A percentile compares a stretch with the other conserved stretches of the same genome.
Conservation (phyloP, 1,140 invertebrate genomes). For the Cydia fagiglandana region DNA sequence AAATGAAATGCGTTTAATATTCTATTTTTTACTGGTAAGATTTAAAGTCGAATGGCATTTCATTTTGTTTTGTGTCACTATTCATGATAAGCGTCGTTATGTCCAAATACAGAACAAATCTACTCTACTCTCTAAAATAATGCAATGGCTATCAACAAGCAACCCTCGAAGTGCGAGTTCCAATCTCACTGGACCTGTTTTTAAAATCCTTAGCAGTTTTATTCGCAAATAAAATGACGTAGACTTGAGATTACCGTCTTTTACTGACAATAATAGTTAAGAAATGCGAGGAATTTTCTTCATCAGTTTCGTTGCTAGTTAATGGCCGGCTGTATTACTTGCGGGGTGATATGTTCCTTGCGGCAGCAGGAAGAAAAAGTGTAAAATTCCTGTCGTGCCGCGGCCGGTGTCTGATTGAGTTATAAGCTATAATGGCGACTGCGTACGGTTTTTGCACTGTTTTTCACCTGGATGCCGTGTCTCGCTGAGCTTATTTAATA, state of each 20-base stretch:
- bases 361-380: conserved; percentile 66
- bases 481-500: conserved; percentile 54
- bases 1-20: no score
- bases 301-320: conserved; percentile 46
- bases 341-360: conserved; percentile 56
- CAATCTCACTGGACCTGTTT: not conserved
- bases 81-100: no score
- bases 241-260: not conserved
- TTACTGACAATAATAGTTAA: not conserved
- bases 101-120: no score
- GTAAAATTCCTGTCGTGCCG: conserved; percentile 65
- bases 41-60: no score
- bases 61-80: no score
- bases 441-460: conserved; percentile 73
- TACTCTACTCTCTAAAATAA: not conserved
- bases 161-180: not conserved
- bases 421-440: conserved; percentile 75
- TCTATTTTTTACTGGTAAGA: no score
- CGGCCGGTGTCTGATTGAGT: conserved; percentile 69
- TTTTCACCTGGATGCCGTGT: conserved; percentile 73
- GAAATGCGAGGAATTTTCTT: conserved; percentile 27
- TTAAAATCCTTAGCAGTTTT: not conserved
- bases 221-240: not conserved
- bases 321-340: not conserved
- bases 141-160: not conserved